These are phyloP conservation scores for Gallinago paraguaiae DNA, from an alignment of 2,113 vertebrate genomes.

Conservation along the genomic window DNA sequence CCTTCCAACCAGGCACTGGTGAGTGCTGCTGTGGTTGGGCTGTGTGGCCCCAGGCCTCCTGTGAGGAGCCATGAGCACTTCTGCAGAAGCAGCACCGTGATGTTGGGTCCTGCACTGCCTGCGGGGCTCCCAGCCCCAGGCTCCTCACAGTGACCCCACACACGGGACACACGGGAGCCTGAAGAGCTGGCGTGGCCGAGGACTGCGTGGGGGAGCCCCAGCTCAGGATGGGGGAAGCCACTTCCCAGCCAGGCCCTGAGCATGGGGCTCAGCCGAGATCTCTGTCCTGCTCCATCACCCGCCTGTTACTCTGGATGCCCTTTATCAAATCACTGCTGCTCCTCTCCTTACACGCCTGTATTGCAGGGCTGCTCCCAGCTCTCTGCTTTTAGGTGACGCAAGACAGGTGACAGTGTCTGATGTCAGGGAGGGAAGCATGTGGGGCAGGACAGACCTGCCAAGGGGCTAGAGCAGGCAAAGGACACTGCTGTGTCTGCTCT, in stretches of 20 bases:
- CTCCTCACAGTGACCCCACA: accelerated
- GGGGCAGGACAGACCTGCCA: background rate
- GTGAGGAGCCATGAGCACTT: background rate
- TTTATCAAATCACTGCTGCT: background rate
- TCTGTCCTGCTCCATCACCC: background rate
- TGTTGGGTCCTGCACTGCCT: background rate
- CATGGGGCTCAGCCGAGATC: background rate
- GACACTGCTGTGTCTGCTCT: background rate
- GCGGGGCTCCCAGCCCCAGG: accelerated
- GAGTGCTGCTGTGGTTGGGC: background rate
- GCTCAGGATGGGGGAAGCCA: background rate
- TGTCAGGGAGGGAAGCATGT: background rate
- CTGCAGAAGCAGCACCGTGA: background rate
- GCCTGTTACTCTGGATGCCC: background rate
- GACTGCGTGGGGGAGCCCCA: background rate
- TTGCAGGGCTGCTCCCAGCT: background rate
- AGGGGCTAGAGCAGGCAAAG: background rate
- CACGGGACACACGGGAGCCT: background rate
- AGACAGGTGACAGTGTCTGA: background rate
- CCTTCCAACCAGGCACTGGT: background rate
- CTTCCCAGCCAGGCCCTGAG: background rate
- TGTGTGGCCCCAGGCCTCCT: background rate
- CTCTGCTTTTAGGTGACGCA: background rate
- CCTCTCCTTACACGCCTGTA: accelerated
- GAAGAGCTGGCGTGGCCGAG: background rate